phyloP scores from a whole-genome alignment of 2,113 vertebrate genomes.

The Pan paniscus region DNA sequence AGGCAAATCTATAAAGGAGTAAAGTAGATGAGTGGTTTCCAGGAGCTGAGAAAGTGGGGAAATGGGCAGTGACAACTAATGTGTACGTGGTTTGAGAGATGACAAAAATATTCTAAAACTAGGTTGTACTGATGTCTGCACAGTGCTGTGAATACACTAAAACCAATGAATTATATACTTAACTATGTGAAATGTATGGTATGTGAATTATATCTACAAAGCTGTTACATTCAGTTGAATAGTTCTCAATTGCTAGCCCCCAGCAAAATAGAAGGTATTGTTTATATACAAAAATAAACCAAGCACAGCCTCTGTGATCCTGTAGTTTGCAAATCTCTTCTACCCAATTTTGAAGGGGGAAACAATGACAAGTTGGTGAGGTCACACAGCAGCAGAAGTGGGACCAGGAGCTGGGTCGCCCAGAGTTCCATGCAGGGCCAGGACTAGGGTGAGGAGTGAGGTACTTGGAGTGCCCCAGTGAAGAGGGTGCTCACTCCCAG shows the following conservation, averaged over 20 bases:
- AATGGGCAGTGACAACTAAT: not conserved
- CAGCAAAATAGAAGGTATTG: not conserved
- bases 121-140: not conserved
- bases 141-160: not conserved
- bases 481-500: not conserved
- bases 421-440: rapidly evolving
- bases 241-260: not conserved
- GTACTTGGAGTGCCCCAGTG: rapidly evolving
- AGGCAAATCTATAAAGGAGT: not conserved
- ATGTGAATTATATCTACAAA: not conserved
- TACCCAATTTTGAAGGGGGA: not conserved
- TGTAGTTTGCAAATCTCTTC: not conserved
- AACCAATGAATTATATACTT: not conserved
- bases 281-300: not conserved
- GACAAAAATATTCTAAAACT: not conserved
- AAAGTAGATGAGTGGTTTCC: not conserved
- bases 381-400: not conserved
- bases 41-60: not conserved
- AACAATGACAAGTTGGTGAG: no score
- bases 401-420: not conserved
- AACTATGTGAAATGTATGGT: not conserved
- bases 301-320: no score
- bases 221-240: not conserved
- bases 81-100: not conserved
- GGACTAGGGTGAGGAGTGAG: not conserved